phyloP scores from a whole-genome alignment of 2,888 invertebrate genomes.

The Notodonta dromedarius region DNA sequence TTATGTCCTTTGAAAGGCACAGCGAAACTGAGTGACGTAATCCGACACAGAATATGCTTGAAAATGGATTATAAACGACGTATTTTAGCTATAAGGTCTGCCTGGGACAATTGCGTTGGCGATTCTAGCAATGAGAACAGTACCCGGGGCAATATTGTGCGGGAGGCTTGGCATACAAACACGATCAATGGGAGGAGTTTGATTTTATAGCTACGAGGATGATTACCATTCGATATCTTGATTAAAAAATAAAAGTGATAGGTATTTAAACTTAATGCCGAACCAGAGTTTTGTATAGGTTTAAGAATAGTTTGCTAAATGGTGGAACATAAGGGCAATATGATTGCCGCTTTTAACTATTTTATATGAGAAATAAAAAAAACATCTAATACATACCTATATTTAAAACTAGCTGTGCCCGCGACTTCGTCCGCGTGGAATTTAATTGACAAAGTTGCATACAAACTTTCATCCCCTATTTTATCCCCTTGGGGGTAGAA shows the following conservation, averaged over 20 bases:
- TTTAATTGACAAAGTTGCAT: too few relatives aligned
- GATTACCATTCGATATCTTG: not conserved
- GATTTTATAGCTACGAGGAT: conserved; percentile 4
- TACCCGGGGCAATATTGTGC: conserved; percentile 8
- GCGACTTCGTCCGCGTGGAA: too few relatives aligned
- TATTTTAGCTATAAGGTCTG: conserved; percentile 9
- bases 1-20: conserved; percentile 17
- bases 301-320: too few relatives aligned
- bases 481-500: too few relatives aligned
- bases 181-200: conserved; percentile 6
- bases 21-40: conserved; percentile 27
- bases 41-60: conserved; percentile 31
- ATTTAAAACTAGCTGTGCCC: too few relatives aligned
- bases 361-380: too few relatives aligned
- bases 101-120: conserved; percentile 16
- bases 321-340: too few relatives aligned
- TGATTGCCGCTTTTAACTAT: too few relatives aligned
- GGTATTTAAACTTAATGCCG: too few relatives aligned
- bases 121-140: not conserved
- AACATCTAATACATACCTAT: too few relatives aligned
- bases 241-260: not conserved
- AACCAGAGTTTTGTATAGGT: too few relatives aligned
- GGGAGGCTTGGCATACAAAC: conserved; percentile 1
- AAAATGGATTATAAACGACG: conserved; percentile 18
- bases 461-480: too few relatives aligned